Base-by-base conservation (phyloP, 2,113 vertebrate genomes). In the Lasiurus cinereus region DNA sequence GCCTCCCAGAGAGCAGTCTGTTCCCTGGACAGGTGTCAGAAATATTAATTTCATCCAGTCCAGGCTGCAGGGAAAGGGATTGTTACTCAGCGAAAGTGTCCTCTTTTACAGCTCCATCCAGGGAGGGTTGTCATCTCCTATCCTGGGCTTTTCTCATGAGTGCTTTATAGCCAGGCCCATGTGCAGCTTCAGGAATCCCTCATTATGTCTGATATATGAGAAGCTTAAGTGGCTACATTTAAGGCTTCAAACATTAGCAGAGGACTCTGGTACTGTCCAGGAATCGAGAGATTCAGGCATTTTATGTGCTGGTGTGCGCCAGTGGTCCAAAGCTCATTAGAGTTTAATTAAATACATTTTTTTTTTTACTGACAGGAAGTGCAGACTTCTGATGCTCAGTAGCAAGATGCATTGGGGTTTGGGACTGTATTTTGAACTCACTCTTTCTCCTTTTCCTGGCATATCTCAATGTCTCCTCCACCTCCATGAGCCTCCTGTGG, bases 11-110 rank as follows among this genome's bases (percentile, higher is more conserved):
- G 97, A 97, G 97, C 66, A 80, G 15, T 8, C 54, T 91, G 96
- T 97, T 94, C 96, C 92, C 90, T 96, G 94, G 56, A 90, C 80
- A 18, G 59, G 22, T 94, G 91, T 88, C 69, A 82, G 80, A 98
- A 92, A 97, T 93, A 90, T 93, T 97, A 82, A 91, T 96, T 98
- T 97, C 59, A 70, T 88, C 92, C 85, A 87, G 95, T 90, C 83
- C 70, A 94, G 13, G 69, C 96, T 95, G 77, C 79, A 83, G 94
- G 33, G 77, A 90, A 54, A 76, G 85, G 87, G 62, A 43, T 78
- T n/a, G 19, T 52, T 90, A 67, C 39, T 78, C 73, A 76, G 43
- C 88, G n/a, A 79, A 90, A 59, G 64, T 70, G 27, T 3, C 52
- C 22, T 29, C 50, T 69, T 77, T 29, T 29, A 70, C 14, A 46